Percentiles rank a stretch among this genome's conserved stretches.
These are phyloP conservation scores for Sceloporus tristichus DNA, from an alignment of 2,113 vertebrate species.

Conservation along the genomic window DNA sequence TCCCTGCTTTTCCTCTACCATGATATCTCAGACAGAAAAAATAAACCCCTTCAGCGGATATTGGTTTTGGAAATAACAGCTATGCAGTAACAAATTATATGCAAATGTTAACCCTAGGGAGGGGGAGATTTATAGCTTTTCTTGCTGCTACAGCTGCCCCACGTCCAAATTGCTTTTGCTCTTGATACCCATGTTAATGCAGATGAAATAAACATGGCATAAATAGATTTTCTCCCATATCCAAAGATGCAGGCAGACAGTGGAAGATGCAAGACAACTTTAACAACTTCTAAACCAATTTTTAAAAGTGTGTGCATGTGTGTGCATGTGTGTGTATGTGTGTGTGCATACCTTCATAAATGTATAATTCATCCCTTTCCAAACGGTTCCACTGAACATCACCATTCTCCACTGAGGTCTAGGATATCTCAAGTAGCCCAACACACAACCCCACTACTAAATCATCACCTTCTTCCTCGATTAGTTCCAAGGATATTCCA, in stretches of 20 bases:
- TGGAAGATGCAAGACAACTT: background rate
- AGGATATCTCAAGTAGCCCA: background rate
- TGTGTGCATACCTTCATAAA: background rate
- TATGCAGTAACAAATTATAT: too few relatives aligned
- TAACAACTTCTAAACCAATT: background rate
- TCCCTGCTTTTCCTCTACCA: too few relatives aligned
- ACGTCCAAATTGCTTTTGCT: background rate
- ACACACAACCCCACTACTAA: background rate
- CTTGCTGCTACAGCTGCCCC: background rate
- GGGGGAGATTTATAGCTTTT: background rate
- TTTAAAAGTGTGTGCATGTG: background rate
- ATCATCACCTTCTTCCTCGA: background rate
- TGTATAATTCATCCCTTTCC: background rate
- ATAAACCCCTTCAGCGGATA: too few relatives aligned
- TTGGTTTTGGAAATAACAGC: too few relatives aligned
- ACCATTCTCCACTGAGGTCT: background rate
- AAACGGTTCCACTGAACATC: background rate
- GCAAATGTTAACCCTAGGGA: too few relatives aligned
- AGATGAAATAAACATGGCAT: background rate
- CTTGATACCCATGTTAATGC: background rate
- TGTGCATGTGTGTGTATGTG: background rate
- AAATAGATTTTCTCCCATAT: background rate
- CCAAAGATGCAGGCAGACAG: background rate
- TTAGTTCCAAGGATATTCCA: background rate
- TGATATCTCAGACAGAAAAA: too few relatives aligned